A percentile compares a stretch with the other conserved stretches of the same genome.
These are phyloP conservation scores for Anas georgica DNA, from an alignment of 2,797 vertebrate species.

Conservation along the genomic window DNA sequence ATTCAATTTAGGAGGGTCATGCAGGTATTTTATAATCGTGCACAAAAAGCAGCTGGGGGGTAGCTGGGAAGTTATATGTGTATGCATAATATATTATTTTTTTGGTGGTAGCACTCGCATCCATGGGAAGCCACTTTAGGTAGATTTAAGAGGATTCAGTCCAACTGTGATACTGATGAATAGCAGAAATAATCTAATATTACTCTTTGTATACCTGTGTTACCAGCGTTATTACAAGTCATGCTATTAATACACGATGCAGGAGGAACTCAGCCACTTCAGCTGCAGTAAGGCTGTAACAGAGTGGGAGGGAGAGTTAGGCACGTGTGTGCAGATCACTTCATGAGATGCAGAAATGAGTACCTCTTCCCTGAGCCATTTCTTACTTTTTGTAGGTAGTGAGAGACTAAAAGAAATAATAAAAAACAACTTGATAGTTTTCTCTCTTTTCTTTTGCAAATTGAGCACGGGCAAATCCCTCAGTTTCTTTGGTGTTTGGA, in stretches of 20 bases:
- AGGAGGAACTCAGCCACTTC: not conserved
- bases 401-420: not conserved
- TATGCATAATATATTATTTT: slow-evolving; percentile 45
- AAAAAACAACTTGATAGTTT: not conserved
- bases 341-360: not conserved
- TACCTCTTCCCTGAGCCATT: not conserved
- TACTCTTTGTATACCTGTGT: not conserved
- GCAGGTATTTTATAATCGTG: slow-evolving; percentile 30
- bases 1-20: slow-evolving; percentile 46
- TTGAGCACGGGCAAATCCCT: not conserved
- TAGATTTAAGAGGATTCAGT: slow-evolving; percentile 59
- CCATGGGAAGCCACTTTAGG: slow-evolving; percentile 65
- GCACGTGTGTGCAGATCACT: not conserved
- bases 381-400: not conserved
- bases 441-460: not conserved
- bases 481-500: not conserved
- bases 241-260: not conserved
- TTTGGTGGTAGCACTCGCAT: slow-evolving; percentile 27
- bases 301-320: not conserved
- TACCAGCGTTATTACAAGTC: slow-evolving; percentile 6
- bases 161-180: slow-evolving; percentile 48
- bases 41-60: slow-evolving; percentile 51
- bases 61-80: slow-evolving; percentile 27
- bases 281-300: not conserved
- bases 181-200: slow-evolving; percentile 70